Base-by-base conservation (phyloP, 2,113 vertebrate genomes). In the Lipotes vexillifer region DNA sequence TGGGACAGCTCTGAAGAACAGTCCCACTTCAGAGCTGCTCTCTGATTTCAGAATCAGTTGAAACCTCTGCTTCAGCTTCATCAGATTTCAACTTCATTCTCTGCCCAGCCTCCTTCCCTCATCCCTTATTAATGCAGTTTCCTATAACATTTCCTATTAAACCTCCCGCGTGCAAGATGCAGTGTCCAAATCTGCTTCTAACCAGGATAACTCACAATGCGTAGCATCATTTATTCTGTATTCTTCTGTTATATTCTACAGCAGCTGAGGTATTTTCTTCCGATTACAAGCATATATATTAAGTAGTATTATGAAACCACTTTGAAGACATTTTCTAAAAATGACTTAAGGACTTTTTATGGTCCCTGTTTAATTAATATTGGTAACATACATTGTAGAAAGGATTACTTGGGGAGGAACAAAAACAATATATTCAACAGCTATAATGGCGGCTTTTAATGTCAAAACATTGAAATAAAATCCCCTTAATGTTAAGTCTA, bases 291-390 rank as follows among this genome's bases (percentile, higher is more conserved):
- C 52, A 68, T 92, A 72, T 85, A 72, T 90, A 93, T 96, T 95
- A 93, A 77, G 52, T 25, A 88, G 55, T 29, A 86, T 75, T 90
- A 90, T 38, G n/a, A 96, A 97, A 92, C 27, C 3, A 2, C 74
- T 96, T 92, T 94, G 74, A 96, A 90, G 94, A 96, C 46, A 77
- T 81, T 95, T 97, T 95, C 92, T 97, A 96, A 97, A 97, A 97
- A 97, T 97, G 97, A 94, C 90, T 97, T 96, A 95, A 96, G 95
- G 92, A 96, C 92, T 88, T 97, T 96, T 96, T 96, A 97, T 78
- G 46, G 95, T 97, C 94, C 92, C 95, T 97, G 92, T 97, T 97
- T 98, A 98, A 97, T 98, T 98, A 97, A 95, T 80, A 90, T 55
- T 94, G 94, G 96, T 96, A 97, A 92, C 74, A 96, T 90, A 90